Evolutionary conservation across 1,140 invertebrate genomes (phyloP).

Genomic region (Pogonomyrmex californicus): DNA sequence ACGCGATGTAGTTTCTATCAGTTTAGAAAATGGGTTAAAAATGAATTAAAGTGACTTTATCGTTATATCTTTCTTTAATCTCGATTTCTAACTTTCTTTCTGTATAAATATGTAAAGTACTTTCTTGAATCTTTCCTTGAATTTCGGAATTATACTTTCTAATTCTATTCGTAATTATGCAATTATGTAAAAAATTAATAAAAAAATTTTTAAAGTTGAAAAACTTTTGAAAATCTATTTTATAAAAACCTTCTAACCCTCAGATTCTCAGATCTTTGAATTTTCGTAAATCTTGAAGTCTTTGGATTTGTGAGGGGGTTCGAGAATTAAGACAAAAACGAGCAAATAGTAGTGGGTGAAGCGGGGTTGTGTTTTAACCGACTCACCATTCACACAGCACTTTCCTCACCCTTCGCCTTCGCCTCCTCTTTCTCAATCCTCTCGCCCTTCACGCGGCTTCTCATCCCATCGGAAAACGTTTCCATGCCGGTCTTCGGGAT

Average conservation of each 20-base stretch:
- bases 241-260: background rate
- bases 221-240: background rate
- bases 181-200: constrained; percentile 26
- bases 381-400: constrained; percentile 45
- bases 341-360: constrained; percentile 40
- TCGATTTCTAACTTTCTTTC: background rate
- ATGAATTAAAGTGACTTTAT: constrained; percentile 5
- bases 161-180: background rate
- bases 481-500: constrained; percentile 63
- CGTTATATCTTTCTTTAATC: background rate
- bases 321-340: constrained; percentile 51
- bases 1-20: background rate
- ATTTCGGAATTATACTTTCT: background rate
- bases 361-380: constrained; percentile 47
- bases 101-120: background rate
- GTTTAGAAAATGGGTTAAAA: background rate
- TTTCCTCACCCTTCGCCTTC: background rate
- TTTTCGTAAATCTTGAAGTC: constrained; percentile 10
- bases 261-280: background rate
- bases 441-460: constrained; percentile 12
- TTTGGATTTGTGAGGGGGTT: constrained; percentile 2
- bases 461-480: constrained; percentile 72
- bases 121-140: background rate
- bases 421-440: background rate
- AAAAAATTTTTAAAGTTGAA: background rate